Conservation (phyloP, 2,888 invertebrate genomes). For the Sarcophaga caerulescens region DNA sequence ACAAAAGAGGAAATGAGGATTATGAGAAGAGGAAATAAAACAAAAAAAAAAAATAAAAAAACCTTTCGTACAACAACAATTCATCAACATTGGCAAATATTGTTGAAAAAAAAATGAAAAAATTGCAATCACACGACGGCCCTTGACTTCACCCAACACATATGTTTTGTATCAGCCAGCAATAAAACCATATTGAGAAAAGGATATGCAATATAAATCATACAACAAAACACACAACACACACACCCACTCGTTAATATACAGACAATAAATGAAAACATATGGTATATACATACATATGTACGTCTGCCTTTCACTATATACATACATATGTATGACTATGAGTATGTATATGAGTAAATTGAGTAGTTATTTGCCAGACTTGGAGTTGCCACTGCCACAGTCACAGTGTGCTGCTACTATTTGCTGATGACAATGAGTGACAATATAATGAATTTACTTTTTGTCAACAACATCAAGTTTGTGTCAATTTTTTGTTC, state of each 20-base stretch:
- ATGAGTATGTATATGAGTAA: slow-evolving; percentile 20
- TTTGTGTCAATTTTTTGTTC: not conserved
- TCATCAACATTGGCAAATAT: slow-evolving; percentile 64
- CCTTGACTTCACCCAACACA: slow-evolving; percentile 11
- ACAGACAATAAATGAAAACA: not conserved
- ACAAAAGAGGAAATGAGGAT: slow-evolving; percentile 19
- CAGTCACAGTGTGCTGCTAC: not conserved
- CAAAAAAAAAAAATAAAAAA: not conserved
- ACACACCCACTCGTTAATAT: not conserved
- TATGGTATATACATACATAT: not conserved
- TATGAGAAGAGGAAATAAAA: too few species aligned
- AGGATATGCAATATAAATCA: slow-evolving; percentile 51
- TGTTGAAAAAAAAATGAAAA: slow-evolving; percentile 60
- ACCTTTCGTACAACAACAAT: slow-evolving; percentile 17
- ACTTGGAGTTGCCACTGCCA: not conserved
- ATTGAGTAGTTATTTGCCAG: slow-evolving; percentile 56
- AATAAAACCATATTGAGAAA: slow-evolving; percentile 42
- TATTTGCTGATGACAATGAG: slow-evolving; percentile 52
- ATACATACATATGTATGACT: not conserved
- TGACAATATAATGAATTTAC: slow-evolving; percentile 67
- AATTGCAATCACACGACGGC: slow-evolving; percentile 2
- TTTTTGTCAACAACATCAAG: slow-evolving; percentile 59
- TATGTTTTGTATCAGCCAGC: slow-evolving; percentile 8
- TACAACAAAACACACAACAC: slow-evolving; percentile 27
- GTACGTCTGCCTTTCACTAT: not conserved